Base-by-base conservation (phyloP, 1,140 invertebrate species). In the Mesaphorura yosii region DNA sequence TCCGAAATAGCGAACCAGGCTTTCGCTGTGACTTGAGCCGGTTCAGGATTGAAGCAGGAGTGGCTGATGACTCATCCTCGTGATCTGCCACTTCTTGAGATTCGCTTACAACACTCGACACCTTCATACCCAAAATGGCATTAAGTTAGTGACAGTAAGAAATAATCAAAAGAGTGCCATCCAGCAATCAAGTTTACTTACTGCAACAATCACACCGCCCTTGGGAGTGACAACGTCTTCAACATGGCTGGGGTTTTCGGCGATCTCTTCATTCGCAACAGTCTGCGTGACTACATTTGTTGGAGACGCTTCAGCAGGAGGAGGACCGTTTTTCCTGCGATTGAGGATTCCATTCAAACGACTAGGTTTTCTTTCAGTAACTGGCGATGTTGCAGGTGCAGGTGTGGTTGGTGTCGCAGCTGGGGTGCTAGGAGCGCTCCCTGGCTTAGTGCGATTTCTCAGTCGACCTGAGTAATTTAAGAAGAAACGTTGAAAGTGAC, bases 41-140 rank as follows among this genome's bases (percentile, higher is more conserved):
- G 39, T 58, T 63, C 19, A 63, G 39, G 31, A 63, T 63, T 20
- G 61, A 63, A 3, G 51, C 52, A 34, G 39, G 48, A 12, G 57
- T 58, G 23, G 50, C 55, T 12, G 57, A 48, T 7, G 60, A 56
- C 7, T 47, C 26, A 3, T 26, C 23, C 12, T 28, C 46, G 17
- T 52, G 49, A 20, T 55, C 47, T 27, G 45, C 40, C 12, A 54
- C 31, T 41, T 59, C 60, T 51, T 59, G 54, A 7, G 53, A 51
- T 40, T 63, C 61, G 22, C 54, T 59, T 14, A 63, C 61, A 22
- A 55, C 46, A 39, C 55, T 63, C 19, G 57, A 59, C 15, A 63
- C 45, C 60, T 63, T 19, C 12, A 37, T 27, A 28, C n/a, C 51
- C 5, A 39, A 47, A 51, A 39, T 26, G 34, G 12, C 25, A 6